phyloP scores from a whole-genome alignment of 2,113 vertebrate species.

The Damaliscus lunatus region DNA sequence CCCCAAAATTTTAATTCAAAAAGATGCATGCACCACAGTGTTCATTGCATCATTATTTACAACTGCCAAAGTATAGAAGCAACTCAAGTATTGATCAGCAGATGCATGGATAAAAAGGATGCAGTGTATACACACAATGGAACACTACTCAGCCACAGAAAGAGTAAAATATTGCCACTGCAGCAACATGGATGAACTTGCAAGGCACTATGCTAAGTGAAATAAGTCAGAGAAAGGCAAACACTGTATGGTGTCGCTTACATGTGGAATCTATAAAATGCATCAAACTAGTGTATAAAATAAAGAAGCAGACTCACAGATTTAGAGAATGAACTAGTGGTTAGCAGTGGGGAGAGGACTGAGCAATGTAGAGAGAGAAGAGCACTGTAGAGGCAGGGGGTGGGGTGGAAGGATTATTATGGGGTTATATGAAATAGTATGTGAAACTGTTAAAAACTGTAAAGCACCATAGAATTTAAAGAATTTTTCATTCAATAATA shows the following conservation, averaged over 20 bases:
- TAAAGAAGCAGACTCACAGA: not conserved
- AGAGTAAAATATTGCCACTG: not conserved
- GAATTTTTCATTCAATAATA: not conserved
- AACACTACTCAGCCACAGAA: not conserved
- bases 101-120: not conserved
- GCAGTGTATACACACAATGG: not conserved
- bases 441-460: not conserved
- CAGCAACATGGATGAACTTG: not conserved
- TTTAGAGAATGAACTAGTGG: not conserved
- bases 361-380: not conserved
- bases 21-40: not conserved
- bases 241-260: not conserved
- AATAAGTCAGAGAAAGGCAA: not conserved
- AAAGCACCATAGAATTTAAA: not conserved
- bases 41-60: not conserved
- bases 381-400: not conserved
- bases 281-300: not conserved
- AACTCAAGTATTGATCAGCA: not conserved
- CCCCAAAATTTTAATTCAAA: not conserved
- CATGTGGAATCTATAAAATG: not conserved
- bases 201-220: not conserved
- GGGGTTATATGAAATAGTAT: not conserved
- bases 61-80: not conserved
- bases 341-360: not conserved
- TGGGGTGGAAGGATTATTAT: not conserved